phyloP scores from a whole-genome alignment of 1,140 invertebrate genomes.

The Drosophila persimilis region DNA sequence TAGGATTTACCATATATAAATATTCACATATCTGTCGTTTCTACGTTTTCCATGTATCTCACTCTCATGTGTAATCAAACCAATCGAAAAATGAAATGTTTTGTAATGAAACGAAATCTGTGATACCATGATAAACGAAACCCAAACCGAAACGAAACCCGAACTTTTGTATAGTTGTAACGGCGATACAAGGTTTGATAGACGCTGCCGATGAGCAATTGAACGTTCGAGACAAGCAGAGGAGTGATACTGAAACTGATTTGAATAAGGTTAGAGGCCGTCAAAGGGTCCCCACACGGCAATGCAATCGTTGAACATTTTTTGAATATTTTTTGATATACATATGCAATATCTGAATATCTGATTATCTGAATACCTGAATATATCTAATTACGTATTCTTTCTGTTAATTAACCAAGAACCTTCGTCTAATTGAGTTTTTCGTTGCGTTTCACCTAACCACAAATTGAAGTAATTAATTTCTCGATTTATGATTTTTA shows the following conservation, averaged over 20 bases:
- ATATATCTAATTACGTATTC: constrained; percentile 29
- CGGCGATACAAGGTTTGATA: constrained; percentile 83
- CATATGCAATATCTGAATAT: constrained; percentile 19
- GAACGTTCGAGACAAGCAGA: constrained; percentile 77
- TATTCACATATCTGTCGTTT: constrained; percentile 47
- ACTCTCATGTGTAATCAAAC: constrained; percentile 29
- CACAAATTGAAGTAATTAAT: constrained; percentile 45
- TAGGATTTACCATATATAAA: constrained; percentile 18
- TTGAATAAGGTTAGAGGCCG: constrained; percentile 80
- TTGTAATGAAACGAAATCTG: constrained; percentile 4
- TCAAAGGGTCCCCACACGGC: constrained; percentile 59
- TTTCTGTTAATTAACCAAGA: constrained; percentile 67
- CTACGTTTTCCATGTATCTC: constrained; percentile 48
- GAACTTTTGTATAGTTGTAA: constrained; percentile 70
- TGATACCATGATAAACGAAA: neutral
- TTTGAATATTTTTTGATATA: constrained; percentile 13
- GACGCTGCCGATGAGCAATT: constrained; percentile 83
- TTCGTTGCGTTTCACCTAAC: constrained; percentile 46
- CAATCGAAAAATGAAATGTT: constrained; percentile 8
- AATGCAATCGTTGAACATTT: constrained; percentile 69
- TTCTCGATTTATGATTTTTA: constrained; percentile 23
- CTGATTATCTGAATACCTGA: constrained; percentile 16
- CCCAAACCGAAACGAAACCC: constrained; percentile 8
- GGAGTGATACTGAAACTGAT: constrained; percentile 71
- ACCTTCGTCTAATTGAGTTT: constrained; percentile 43